Conservation (phyloP, 2,888 invertebrate species). For the Laothoe populi region DNA sequence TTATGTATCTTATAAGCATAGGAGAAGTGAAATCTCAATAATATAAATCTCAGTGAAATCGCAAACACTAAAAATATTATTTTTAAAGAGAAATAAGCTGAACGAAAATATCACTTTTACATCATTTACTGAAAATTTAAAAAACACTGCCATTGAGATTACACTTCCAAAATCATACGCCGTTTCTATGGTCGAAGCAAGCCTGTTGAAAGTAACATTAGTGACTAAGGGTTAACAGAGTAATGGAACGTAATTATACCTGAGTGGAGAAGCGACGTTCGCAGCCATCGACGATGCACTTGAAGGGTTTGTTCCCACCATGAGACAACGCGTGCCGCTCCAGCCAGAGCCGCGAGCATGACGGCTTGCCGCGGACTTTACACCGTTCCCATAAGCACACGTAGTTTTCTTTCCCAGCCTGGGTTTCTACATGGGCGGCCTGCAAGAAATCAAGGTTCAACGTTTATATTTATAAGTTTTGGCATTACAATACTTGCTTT, state of each 20-base stretch:
- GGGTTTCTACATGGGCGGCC: conserved; percentile 93
- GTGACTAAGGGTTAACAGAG: background rate
- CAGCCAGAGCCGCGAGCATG: conserved; percentile 96
- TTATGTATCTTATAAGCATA: background rate
- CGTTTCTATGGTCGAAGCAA: conserved; percentile 1
- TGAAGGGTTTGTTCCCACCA: conserved; percentile 96
- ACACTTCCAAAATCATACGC: background rate
- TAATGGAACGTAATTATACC: conserved; percentile 79
- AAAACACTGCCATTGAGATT: background rate
- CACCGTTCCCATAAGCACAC: conserved; percentile 97
- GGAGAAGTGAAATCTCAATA: background rate
- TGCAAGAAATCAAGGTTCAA: conserved; percentile 63
- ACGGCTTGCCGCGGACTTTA: conserved; percentile 96
- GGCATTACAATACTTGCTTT: no score
- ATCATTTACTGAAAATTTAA: background rate
- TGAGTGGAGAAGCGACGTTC: conserved; percentile 94
- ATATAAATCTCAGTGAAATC: background rate
- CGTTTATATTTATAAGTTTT: background rate
- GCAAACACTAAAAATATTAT: no score
- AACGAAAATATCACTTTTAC: background rate
- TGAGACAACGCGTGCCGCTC: conserved; percentile 96
- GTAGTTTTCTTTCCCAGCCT: conserved; percentile 93
- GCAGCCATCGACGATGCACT: conserved; percentile 98
- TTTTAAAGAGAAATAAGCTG: no score
- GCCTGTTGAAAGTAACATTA: background rate